A percentile compares a stretch with the other conserved stretches of the same genome.
These are phyloP conservation scores for Onchidella celtica DNA, from an alignment of 2,888 invertebrate species.

Conservation along the genomic window DNA sequence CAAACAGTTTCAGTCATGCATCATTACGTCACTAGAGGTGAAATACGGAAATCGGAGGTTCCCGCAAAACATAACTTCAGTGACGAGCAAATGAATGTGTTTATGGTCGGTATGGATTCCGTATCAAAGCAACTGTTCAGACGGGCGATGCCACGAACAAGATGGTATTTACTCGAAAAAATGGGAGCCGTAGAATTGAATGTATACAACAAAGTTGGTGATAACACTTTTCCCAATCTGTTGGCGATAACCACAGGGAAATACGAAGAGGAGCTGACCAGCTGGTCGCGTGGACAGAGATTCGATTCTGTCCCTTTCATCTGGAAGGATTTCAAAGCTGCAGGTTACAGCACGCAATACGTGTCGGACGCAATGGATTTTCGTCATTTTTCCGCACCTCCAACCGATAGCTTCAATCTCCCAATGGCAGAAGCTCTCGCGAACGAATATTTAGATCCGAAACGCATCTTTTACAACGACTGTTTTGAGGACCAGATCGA, in stretches of 20 bases:
- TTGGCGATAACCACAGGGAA: conserved; percentile 85
- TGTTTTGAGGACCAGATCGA: conserved; percentile 87
- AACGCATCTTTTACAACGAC: conserved; percentile 50
- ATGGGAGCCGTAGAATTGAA: conserved; percentile 88
- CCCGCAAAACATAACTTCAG: not conserved
- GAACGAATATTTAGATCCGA: no score
- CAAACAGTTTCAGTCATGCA: conserved; percentile 58
- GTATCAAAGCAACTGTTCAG: conserved; percentile 91
- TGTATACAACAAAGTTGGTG: conserved; percentile 95
- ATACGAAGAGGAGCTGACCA: conserved; percentile 45
- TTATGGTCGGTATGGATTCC: conserved; percentile 91
- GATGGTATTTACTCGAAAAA: conserved; percentile 83
- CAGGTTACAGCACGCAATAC: conserved; percentile 88
- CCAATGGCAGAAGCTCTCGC: conserved; percentile 85
- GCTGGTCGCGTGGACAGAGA: conserved; percentile 3
- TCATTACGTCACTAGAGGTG: conserved; percentile 56
- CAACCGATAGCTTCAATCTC: conserved; percentile 91
- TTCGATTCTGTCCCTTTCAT: conserved; percentile 84
- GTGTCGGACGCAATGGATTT: conserved; percentile 90
- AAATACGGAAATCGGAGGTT: not conserved
- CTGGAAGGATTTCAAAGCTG: conserved; percentile 89
- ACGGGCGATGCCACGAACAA: conserved; percentile 88
- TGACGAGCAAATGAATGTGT: conserved; percentile 82
- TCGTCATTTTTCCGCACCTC: conserved; percentile 87
- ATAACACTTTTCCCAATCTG: conserved; percentile 95